phyloP scores from a whole-genome alignment of 2,888 invertebrate genomes.

The Agonopterix subpropinquella region DNA sequence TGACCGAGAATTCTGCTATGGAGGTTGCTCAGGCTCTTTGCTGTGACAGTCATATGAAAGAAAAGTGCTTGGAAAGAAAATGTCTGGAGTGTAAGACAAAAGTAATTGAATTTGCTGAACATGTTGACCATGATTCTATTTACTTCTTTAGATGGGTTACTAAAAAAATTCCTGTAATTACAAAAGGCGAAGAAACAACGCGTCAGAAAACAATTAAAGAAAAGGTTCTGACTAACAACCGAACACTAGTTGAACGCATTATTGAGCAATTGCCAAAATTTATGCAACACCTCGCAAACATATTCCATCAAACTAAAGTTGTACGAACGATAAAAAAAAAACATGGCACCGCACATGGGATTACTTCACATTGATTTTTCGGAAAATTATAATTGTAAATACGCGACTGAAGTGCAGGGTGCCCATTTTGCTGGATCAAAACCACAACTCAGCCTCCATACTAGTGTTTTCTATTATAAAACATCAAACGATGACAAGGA shows the following conservation, averaged over 20 bases:
- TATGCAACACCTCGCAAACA: neutral
- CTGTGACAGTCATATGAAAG: neutral
- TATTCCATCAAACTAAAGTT: conserved; percentile 1
- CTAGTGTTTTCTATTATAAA: conserved; percentile 2
- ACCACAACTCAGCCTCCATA: conserved; percentile 4
- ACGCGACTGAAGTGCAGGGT: conserved; percentile 6
- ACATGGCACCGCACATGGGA: conserved; percentile 2
- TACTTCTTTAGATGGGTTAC: neutral
- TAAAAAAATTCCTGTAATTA: neutral
- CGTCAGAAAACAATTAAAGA: neutral
- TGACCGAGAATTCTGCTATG: neutral
- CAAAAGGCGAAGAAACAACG: neutral
- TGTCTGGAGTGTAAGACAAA: neutral
- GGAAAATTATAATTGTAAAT: conserved; percentile 10
- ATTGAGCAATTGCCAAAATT: neutral
- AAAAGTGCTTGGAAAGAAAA: neutral
- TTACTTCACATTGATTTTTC: conserved; percentile 10
- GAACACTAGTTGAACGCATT: neutral
- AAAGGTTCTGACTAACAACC: neutral
- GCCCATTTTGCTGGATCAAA: conserved; percentile 11
- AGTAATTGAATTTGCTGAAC: neutral
- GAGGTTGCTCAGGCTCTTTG: neutral
- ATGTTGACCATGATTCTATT: neutral
- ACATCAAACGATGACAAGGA: neutral
- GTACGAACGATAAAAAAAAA: conserved; percentile 1